Base-by-base conservation (phyloP, 2,113 vertebrate genomes). In the Scomber colias region DNA sequence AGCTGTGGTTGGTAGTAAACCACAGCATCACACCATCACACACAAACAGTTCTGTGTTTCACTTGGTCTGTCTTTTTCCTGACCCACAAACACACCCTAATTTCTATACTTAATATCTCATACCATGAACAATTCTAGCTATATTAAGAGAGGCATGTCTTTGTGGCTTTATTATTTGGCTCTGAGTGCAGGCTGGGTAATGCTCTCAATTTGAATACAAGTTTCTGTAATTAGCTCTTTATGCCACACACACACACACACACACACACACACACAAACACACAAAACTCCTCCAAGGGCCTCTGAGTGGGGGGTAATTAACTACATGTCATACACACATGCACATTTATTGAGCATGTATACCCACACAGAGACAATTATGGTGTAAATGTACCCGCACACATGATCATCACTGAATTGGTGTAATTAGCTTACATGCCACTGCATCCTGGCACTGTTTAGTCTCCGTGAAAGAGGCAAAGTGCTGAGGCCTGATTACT, bases 101-200 rank as follows among this genome's bases (percentile, higher is more conserved):
- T 73, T 61, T 24, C 51, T 68, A 45, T 48, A 21, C n/a, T 17
- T 49, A 45, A 48, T 30, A n/a, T 55, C 48, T n/a, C 45, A 21
- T 57, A 61, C 9, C 15, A 17, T 50, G 75, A 75, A 82, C 75
- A 82, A 51, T 73, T 55, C n/a, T 4, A 15, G 63, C 57, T 83
- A 77, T 80, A 77, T 83, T 48, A 77, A 73, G 69, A 40, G 24
- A 68, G 53, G 51, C 44, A n/a, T 77, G 53, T 57, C 71, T 71
- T 13, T 54, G 11, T 45, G 45, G 12, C 21, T 35, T 35, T 60
- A 2, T 46, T 53, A 46, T 57, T 67, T 73, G 10, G 17, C 40
- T 17, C 16, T 27, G 65, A 60, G 51, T 44, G 12, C 46, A 48
- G 57, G 56, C 5, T 24, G 24, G 54, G 59, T 50, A 54, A 45